A percentile compares a stretch with the other conserved stretches of the same genome.
phyloP scores from a whole-genome alignment of 2,888 invertebrate species.

The Apamea sordens region DNA sequence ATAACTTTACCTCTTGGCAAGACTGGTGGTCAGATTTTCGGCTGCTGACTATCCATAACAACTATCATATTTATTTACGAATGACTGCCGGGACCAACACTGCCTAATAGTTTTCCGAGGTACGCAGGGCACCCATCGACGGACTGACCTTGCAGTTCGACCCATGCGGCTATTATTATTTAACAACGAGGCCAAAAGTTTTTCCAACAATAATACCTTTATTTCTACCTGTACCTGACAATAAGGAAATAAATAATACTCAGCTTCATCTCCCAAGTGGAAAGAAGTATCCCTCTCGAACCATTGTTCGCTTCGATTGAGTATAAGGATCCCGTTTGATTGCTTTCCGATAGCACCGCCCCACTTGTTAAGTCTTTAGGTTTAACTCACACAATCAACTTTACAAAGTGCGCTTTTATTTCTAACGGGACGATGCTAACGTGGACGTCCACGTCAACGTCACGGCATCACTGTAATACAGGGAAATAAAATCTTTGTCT shows the following conservation, averaged over 20 bases:
- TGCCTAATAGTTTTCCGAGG: neutral
- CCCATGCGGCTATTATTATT: no score
- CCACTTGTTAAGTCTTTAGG: neutral
- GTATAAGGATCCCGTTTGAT: slow-evolving; percentile 23
- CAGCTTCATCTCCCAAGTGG: slow-evolving; percentile 35
- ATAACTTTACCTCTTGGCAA: no score
- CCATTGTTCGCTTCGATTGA: slow-evolving; percentile 33
- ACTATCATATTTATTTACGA: no score
- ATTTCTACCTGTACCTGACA: neutral
- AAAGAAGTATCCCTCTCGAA: slow-evolving; percentile 15
- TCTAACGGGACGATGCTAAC: neutral
- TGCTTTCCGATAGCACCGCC: slow-evolving; percentile 31
- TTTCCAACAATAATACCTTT: neutral
- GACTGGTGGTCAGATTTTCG: no score
- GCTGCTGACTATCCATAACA: no score
- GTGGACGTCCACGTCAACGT: neutral
- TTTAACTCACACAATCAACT: slow-evolving; percentile 3
- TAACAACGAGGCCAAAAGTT: neutral
- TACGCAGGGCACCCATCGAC: neutral
- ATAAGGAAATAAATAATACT: slow-evolving; percentile 9
- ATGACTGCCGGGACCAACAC: neutral
- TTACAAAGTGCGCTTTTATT: neutral
- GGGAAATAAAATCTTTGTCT: no score
- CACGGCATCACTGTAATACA: neutral
- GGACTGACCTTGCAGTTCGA: neutral